Percentiles rank a stretch among this genome's conserved stretches.
Evolutionary conservation across 2,113 vertebrate genomes (phyloP).

Genomic region (crab-eating macaque (Macaca fascicularis)): DNA sequence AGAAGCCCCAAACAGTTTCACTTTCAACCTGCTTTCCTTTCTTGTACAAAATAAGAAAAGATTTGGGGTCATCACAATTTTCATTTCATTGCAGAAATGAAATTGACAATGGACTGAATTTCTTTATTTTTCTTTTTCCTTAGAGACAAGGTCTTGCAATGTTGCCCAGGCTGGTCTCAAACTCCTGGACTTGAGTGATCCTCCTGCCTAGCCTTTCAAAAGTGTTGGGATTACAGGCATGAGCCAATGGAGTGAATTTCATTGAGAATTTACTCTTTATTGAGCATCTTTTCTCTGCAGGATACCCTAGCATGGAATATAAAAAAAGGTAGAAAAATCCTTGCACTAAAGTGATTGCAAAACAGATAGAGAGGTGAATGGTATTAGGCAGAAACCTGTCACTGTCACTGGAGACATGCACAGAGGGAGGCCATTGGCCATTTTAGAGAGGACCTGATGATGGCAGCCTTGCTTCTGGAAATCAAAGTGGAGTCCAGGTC

Average conservation of each 20-base stretch:
- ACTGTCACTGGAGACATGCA: background rate
- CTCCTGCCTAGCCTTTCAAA: background rate
- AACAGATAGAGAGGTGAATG: background rate
- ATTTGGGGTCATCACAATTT: background rate
- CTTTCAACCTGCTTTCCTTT: background rate
- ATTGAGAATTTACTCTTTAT: background rate
- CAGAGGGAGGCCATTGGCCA: background rate
- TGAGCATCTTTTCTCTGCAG: background rate
- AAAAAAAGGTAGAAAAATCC: background rate
- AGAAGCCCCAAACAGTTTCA: background rate
- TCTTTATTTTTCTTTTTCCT: background rate
- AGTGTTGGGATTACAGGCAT: background rate
- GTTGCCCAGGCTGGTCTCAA: background rate
- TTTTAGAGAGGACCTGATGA: background rate
- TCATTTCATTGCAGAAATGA: background rate
- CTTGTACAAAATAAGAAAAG: background rate
- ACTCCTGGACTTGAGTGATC: background rate
- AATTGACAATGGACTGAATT: background rate
- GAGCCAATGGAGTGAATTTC: background rate
- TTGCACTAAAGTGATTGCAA: background rate
- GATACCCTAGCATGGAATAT: background rate
- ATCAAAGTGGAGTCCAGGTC: background rate
- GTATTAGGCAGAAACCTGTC: background rate
- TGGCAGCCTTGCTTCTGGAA: background rate
- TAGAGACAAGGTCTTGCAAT: background rate